These are phyloP conservation scores for Ceratina japonica DNA, from an alignment of 1,140 invertebrate genomes.

Conservation along the genomic window DNA sequence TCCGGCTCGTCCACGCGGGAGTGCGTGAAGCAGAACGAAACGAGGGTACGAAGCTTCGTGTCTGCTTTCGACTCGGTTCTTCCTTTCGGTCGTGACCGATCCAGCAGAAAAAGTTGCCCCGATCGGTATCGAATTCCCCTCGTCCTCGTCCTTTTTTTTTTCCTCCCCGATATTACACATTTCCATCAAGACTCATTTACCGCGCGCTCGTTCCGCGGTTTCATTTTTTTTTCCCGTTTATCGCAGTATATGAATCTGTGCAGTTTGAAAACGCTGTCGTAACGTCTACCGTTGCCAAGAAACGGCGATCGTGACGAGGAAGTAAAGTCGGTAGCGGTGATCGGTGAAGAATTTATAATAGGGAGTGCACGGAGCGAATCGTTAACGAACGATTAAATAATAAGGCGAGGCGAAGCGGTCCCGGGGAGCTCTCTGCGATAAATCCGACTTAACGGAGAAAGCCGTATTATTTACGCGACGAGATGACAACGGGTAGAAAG, in stretches of 20 bases:
- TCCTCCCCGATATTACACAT: not conserved
- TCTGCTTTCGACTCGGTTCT: constrained; percentile 45
- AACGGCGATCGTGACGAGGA: not conserved
- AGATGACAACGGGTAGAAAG: constrained; percentile 61
- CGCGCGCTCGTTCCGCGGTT: no score
- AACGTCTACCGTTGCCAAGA: no score
- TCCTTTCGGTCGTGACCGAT: constrained; percentile 24
- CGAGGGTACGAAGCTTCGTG: constrained; percentile 42
- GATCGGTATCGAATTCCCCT: constrained; percentile 14
- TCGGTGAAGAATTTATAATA: constrained; percentile 20
- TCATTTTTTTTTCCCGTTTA: no score
- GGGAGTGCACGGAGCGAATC: constrained; percentile 28
- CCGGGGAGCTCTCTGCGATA: constrained; percentile 39
- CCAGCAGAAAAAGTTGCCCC: constrained; percentile 22
- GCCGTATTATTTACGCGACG: constrained; percentile 56
- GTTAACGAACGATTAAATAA: constrained; percentile 60
- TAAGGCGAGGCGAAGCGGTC: constrained; percentile 25
- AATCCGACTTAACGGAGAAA: constrained; percentile 57
- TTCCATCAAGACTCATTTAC: no score
- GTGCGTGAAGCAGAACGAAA: constrained; percentile 66
- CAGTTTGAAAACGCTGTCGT: no score
- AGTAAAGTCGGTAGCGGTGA: not conserved
- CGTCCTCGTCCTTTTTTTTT: not conserved
- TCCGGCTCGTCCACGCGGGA: constrained; percentile 51
- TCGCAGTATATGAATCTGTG: no score